Conservation (phyloP, 2,113 vertebrate genomes). For the Heliornis fulica region DNA sequence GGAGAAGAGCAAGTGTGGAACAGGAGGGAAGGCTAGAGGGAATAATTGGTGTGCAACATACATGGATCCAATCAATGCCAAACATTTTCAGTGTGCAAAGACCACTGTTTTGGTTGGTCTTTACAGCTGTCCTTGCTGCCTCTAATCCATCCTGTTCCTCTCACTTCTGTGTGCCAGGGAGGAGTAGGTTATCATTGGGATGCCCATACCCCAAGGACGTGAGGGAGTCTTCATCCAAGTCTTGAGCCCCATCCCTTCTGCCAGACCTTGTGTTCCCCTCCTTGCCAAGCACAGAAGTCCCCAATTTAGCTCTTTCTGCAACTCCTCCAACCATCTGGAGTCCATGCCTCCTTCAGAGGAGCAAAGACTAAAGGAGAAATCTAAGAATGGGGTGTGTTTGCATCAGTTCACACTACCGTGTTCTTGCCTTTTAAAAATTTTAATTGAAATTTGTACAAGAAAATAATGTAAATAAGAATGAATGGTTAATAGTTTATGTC, state of each 20-base stretch:
- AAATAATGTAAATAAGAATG: background rate
- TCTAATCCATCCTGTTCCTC: accelerated
- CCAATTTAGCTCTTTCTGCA: background rate
- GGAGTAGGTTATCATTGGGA: accelerated
- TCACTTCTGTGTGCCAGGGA: accelerated
- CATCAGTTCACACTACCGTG: background rate
- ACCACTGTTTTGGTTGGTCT: background rate
- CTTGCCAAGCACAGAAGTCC: background rate
- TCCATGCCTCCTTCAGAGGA: background rate
- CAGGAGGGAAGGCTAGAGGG: background rate
- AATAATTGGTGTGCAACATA: background rate
- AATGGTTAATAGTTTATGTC: background rate
- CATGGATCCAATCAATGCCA: accelerated
- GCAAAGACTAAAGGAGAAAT: background rate
- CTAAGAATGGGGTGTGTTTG: background rate
- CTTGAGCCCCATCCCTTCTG: background rate
- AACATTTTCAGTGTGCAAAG: background rate
- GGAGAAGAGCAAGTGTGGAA: background rate
- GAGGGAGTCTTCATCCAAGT: background rate
- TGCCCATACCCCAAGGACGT: background rate
- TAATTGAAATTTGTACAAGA: background rate
- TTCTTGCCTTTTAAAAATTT: background rate
- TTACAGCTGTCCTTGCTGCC: background rate
- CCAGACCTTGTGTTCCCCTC: background rate
- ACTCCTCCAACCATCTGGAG: slow-evolving; percentile 44